Evolutionary conservation across 2,113 vertebrate genomes (phyloP), one percentile per base, ranked within the genome.

Genomic region (Pseudolaguvia tuberculata): DNA sequence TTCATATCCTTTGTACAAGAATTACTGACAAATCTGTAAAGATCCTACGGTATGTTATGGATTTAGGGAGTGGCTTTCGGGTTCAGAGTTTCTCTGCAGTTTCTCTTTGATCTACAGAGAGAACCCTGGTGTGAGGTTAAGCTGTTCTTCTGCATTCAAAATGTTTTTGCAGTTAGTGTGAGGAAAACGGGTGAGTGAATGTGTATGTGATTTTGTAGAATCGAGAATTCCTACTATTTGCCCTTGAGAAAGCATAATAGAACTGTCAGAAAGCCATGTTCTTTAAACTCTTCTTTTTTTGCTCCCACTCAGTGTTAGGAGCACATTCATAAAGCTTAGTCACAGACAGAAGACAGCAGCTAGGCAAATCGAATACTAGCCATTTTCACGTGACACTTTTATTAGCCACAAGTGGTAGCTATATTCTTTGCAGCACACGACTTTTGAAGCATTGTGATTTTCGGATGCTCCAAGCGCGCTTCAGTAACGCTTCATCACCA

Each of bases 301-400:
- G 74, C 76, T 82, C 79, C 70, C 73, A 77, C 75, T 83, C 76
- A 77, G 73, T 77, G 81, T 75, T 35, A n/a, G 72, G 50, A 62
- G 67, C 81, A 77, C 82, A 81, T 81, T 75, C 80, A 65, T 45
- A 82, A 81, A 59, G 79, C 75, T 83, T 82, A 80, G 85, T 86
- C 86, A 84, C 76, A 78, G 70, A 21, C 15, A 59, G n/a, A 48
- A 66, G 5, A 65, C 27, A 47, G 70, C 76, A 56, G 76, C 51
- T 50, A 42, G 76, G 62, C 27, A 72, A 81, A 71, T 70, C 57
- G 75, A 74, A 52, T 58, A 35, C 42, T 53, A 18, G 27, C 58
- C 51, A 63, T 82, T 86, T 86, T 86, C n/a, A n/a, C n/a, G n/a
- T n/a, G n/a, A 35, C 31, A 35, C 3, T 35, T 35, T 35, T 35